Conservation (phyloP, 2,797 vertebrate species). For the Ptychobarbus kaznakovi region DNA sequence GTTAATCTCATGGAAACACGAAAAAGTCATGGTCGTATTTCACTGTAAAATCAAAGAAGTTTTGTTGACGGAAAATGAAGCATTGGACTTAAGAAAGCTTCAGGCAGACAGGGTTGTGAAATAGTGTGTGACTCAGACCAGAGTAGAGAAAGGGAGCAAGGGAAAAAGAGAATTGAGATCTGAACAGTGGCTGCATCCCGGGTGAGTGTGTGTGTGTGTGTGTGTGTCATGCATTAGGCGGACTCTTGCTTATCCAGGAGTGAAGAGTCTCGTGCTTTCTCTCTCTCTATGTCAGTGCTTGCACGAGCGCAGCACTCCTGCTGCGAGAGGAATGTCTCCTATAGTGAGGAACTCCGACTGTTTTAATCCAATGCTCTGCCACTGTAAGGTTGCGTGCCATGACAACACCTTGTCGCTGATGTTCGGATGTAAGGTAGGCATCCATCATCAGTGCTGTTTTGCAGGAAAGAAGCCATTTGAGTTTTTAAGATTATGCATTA, state of each 20-base stretch:
- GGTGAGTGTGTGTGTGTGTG: neutral
- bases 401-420: constrained; percentile 94
- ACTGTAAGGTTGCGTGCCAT: constrained; percentile 97
- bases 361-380: constrained; percentile 91
- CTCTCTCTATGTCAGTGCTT: constrained; percentile 71
- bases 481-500: neutral
- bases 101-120: neutral
- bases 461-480: neutral
- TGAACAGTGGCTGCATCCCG: constrained; percentile 30
- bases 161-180: neutral
- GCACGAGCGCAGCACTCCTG: constrained; percentile 73
- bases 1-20: neutral
- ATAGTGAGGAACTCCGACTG: constrained; percentile 87
- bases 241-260: constrained; percentile 57
- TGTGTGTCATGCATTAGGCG: constrained; percentile 35
- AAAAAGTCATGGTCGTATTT: neutral
- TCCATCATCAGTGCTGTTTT: constrained; percentile 3
- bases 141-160: constrained; percentile 5
- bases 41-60: neutral
- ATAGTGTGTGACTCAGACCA: neutral
- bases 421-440: constrained; percentile 98
- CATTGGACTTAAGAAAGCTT: constrained; percentile 10
- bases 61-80: neutral
- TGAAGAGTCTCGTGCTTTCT: constrained; percentile 69
- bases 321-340: constrained; percentile 86